Conservation (phyloP, 2,113 vertebrate species). For the Sitta europaea region DNA sequence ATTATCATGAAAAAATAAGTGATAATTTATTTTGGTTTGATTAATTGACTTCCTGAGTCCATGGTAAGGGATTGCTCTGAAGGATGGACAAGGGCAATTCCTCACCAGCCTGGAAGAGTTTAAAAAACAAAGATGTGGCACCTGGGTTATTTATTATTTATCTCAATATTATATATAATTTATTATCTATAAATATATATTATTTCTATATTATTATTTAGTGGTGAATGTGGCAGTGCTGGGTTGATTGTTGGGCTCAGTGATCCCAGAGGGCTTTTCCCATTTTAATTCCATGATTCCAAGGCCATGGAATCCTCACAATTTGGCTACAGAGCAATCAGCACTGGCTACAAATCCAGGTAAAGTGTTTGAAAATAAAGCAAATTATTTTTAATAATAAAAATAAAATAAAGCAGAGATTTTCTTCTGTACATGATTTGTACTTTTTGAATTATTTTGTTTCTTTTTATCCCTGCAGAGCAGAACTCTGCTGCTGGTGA, state of each 20-base stretch:
- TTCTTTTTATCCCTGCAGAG: not conserved
- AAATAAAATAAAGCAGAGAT: not conserved
- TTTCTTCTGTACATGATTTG: not conserved
- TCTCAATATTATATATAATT: no score
- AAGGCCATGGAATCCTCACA: not conserved
- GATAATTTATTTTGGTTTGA: rapidly evolving
- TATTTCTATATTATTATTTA: no score
- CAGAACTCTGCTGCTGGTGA: not conserved
- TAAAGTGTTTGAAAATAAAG: not conserved
- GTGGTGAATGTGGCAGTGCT: not conserved
- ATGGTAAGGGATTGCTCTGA: rapidly evolving
- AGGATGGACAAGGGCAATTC: not conserved
- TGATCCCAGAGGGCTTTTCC: not conserved
- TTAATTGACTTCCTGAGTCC: not conserved
- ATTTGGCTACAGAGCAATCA: not conserved
- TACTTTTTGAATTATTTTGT: no score
- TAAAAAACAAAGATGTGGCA: not conserved
- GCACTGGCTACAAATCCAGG: rapidly evolving
- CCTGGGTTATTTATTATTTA: no score
- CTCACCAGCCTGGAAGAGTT: not conserved
- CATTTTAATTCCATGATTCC: not conserved
- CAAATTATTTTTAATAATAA: no score
- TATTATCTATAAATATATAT: no score
- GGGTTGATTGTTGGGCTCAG: not conserved
- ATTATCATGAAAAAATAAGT: rapidly evolving